A percentile compares a stretch with the other conserved stretches of the same genome.
Conservation (phyloP, 2,888 invertebrate genomes). For the Phalera bucephala region DNA sequence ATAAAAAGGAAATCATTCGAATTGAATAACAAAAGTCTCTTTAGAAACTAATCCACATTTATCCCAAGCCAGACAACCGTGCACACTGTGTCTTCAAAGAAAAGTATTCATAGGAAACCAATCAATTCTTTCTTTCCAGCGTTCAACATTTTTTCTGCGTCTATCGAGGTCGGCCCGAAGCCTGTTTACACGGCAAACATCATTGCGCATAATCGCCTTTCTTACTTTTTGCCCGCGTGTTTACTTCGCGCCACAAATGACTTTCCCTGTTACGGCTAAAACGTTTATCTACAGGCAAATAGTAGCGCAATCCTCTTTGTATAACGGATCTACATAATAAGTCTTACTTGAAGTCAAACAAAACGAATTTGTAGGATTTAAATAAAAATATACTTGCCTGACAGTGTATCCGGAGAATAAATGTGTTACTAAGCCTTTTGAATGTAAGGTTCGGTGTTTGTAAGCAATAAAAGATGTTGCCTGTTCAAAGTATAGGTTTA, state of each 20-base stretch:
- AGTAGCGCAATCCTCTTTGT: constrained; percentile 12
- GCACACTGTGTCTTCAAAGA: neutral
- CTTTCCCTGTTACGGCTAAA: constrained; percentile 40
- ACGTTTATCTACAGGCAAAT: constrained; percentile 24
- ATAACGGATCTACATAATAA: constrained; percentile 7
- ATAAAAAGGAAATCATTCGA: no score
- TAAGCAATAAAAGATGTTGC: no score
- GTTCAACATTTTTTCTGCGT: constrained; percentile 50
- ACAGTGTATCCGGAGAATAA: no score
- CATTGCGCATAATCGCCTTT: constrained; percentile 66
- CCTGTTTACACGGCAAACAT: constrained; percentile 63
- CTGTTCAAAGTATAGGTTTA: neutral
- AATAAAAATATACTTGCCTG: neutral
- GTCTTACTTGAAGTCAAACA: no score
- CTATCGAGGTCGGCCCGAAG: constrained; percentile 51
- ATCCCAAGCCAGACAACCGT: no score
- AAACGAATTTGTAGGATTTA: no score
- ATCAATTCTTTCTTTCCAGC: constrained; percentile 11
- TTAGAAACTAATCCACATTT: no score
- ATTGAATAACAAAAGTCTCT: no score
- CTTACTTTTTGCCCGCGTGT: constrained; percentile 48
- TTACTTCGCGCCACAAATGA: constrained; percentile 43
- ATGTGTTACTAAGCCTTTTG: no score
- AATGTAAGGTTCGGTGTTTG: no score
- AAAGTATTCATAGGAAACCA: no score